Evolutionary conservation across 2,113 vertebrate genomes (phyloP).

Genomic region (Megalops atlanticus): DNA sequence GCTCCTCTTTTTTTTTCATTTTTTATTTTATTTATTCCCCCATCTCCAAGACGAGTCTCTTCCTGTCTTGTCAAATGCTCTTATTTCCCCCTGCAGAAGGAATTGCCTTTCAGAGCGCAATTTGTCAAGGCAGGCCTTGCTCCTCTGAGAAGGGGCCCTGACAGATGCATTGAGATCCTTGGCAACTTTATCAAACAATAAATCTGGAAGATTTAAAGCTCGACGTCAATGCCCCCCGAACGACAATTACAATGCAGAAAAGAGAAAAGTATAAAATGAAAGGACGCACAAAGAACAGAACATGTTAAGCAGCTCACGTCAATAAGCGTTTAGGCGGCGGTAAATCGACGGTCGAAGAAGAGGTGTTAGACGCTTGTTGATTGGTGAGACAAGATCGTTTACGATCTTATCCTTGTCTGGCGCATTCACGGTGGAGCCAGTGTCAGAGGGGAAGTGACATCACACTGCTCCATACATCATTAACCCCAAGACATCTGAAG

Average conservation of each 20-base stretch:
- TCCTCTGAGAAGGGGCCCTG: constrained; percentile 67
- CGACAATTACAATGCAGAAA: constrained; percentile 55
- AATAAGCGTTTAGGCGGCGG: constrained; percentile 68
- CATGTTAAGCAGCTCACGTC: constrained; percentile 66
- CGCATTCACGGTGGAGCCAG: not conserved
- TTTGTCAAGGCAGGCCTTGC: constrained; percentile 81
- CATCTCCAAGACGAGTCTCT: constrained; percentile 75
- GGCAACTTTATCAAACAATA: constrained; percentile 73
- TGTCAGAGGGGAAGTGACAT: not conserved
- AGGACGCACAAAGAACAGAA: not conserved
- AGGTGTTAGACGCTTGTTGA: constrained; percentile 4
- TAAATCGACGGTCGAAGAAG: not conserved
- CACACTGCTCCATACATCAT: not conserved
- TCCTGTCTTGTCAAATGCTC: constrained; percentile 76
- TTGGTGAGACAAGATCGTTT: not conserved
- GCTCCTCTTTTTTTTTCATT: constrained; percentile 52
- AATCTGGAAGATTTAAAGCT: constrained; percentile 55
- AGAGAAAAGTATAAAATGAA: constrained; percentile 39
- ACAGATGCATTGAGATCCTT: constrained; percentile 61
- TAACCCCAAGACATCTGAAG: not conserved
- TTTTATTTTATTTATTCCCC: constrained; percentile 74
- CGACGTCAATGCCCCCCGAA: constrained; percentile 38
- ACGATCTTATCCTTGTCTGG: not conserved
- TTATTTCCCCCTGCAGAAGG: constrained; percentile 69
- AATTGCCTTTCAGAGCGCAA: constrained; percentile 77